Conservation (phyloP, 2,113 vertebrate species). For the Mirza zaza region DNA sequence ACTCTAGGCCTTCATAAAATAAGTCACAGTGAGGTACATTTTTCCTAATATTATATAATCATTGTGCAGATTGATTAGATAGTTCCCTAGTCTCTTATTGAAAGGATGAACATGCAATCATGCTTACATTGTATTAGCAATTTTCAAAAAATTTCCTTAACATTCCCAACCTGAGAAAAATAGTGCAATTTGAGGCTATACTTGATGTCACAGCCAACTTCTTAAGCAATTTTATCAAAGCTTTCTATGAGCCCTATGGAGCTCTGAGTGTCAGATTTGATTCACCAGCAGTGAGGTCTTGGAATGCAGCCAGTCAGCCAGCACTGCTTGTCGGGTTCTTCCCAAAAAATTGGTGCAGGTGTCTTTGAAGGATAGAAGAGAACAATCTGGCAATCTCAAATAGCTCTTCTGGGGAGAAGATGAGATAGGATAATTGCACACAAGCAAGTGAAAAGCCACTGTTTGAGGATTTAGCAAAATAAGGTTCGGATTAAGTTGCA, state of each 20-base stretch:
- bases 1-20: background rate
- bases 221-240: slow-evolving; percentile 43
- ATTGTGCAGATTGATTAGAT: background rate
- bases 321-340: background rate
- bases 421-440: slow-evolving; percentile 23
- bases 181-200: background rate
- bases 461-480: background rate
- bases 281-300: background rate
- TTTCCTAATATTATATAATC: background rate
- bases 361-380: slow-evolving; percentile 45
- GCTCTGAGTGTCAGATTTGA: background rate
- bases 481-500: background rate
- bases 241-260: background rate
- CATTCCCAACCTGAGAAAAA: background rate
- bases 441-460: background rate
- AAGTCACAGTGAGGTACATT: background rate
- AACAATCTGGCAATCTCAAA: slow-evolving; percentile 42
- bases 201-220: background rate
- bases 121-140: background rate
- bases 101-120: background rate
- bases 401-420: slow-evolving; percentile 3
- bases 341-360: slow-evolving; percentile 36
- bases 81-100: background rate
- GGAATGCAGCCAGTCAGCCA: slow-evolving; percentile 26
- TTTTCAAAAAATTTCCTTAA: background rate